Base-by-base conservation (phyloP, 2,113 vertebrate species). In the Oncorhynchus tshawytscha region DNA sequence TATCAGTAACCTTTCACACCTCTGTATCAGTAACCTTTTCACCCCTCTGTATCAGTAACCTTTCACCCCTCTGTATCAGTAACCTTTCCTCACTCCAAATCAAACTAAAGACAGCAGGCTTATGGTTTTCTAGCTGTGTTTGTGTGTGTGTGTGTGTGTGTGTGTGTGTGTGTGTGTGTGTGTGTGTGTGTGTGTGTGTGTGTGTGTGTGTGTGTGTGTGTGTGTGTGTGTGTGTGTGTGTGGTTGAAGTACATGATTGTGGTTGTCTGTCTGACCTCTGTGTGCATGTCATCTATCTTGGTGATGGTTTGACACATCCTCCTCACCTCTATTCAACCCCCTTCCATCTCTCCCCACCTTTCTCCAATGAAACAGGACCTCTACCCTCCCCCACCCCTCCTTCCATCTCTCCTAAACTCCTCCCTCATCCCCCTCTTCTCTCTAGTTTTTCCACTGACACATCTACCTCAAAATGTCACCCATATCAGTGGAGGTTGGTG, bases 251-350 rank as follows among this genome's bases (percentile, higher is more conserved):
- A 11, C 20, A 49, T 66, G 25, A 2, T 45, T 57, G 64, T 60
- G 57, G 20, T 5, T 60, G 20, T 60, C 57, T 60, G 16, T 60
- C 15, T 18, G 20, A 60, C 57, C 57, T 60, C 57, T 60, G 49
- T 1, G 18, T 80, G 82, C 82, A 85, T 83, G 81, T 78, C 72
- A 8, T 73, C 12, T 34, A 3, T 51, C 13, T 75, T 71, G 66
- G 57, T 82, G 87, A 78, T 76, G 75, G 77, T 16, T 80, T 79
- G 39, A 24, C 34, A 8, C 12, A 65, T 45, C 68, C 77, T 12
- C 24, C 59, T 16, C 72, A 7, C 34, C 13, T 84, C 82, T 70
- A 16, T 85, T 72, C 82, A 76, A 24, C 75, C 51, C 70, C 65
- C 25, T 67, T 49, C 80, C 18, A 74, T 12, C 67, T 57, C 5